Conservation (phyloP, 1,140 invertebrate species). For the Drosophila murphyi region DNA sequence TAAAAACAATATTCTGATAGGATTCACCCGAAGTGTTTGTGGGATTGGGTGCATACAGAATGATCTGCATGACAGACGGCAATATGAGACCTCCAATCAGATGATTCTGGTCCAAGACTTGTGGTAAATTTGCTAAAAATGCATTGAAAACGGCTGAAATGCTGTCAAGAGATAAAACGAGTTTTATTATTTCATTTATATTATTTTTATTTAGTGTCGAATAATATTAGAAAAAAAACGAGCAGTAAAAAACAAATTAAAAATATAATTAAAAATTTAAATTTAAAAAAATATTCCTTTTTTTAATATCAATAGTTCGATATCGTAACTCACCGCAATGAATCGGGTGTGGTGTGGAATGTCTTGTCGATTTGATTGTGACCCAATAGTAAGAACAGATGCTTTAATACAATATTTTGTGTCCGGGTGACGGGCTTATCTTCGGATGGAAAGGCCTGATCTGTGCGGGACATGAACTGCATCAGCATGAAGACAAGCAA, state of each 20-base stretch:
- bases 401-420: slow-evolving; percentile 95
- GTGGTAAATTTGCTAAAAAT: slow-evolving; percentile 95
- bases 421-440: slow-evolving; percentile 92
- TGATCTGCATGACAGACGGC: slow-evolving; percentile 92
- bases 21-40: slow-evolving; percentile 83
- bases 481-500: slow-evolving; percentile 97
- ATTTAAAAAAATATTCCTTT: too few relatives aligned
- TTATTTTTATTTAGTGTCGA: too few relatives aligned
- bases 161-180: slow-evolving; percentile 65
- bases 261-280: too few relatives aligned
- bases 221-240: too few relatives aligned
- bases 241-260: too few relatives aligned
- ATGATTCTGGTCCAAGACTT: slow-evolving; percentile 97
- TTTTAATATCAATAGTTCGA: background rate
- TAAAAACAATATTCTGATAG: slow-evolving; percentile 81
- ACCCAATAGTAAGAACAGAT: slow-evolving; percentile 96
- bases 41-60: slow-evolving; percentile 94
- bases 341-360: slow-evolving; percentile 95
- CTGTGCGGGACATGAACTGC: slow-evolving; percentile 93
- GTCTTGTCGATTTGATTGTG: slow-evolving; percentile 95
- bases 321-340: slow-evolving; percentile 88
- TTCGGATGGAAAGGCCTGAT: slow-evolving; percentile 92
- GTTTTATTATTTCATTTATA: too few relatives aligned
- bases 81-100: slow-evolving; percentile 94
- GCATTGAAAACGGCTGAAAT: slow-evolving; percentile 97